A percentile compares a stretch with the other conserved stretches of the same genome.
phyloP scores from a whole-genome alignment of 2,888 invertebrate species.

The Campopleginae sp. region DNA sequence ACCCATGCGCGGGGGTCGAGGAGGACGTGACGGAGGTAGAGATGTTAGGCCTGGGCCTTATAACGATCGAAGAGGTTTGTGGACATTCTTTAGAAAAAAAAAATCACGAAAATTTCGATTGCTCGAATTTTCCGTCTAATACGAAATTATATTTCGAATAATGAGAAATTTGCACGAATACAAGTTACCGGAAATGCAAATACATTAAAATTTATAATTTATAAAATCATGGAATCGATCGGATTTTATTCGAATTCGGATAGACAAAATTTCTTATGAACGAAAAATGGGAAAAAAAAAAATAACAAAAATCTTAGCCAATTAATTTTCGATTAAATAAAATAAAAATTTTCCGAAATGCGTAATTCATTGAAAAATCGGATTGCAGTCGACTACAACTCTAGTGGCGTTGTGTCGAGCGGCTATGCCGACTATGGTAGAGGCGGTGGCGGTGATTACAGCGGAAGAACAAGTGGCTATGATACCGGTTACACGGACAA shows the following conservation, averaged over 20 bases:
- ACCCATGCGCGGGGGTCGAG: constrained; percentile 86
- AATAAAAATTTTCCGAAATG: background rate
- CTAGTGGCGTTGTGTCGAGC: constrained; percentile 80
- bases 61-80: constrained; percentile 82
- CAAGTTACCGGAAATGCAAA: too few relatives aligned
- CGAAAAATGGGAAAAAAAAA: background rate
- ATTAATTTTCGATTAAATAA: background rate
- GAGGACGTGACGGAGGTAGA: constrained; percentile 84
- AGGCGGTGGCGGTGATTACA: constrained; percentile 82
- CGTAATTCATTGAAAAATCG: background rate
- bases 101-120: constrained; percentile 1
- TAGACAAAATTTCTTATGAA: background rate
- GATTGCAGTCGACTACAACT: constrained; percentile 73
- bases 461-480: constrained; percentile 80
- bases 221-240: background rate
- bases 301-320: background rate
- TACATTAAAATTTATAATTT: too few relatives aligned
- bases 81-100: constrained; percentile 19
- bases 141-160: background rate
- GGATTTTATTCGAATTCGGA: background rate
- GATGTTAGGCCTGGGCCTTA: constrained; percentile 84
- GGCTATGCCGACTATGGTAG: constrained; percentile 82
- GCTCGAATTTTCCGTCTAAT: background rate
- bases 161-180: background rate
- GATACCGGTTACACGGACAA: constrained; percentile 82